Base-by-base conservation (phyloP, 2,113 vertebrate genomes). In the Plectropomus leopardus region DNA sequence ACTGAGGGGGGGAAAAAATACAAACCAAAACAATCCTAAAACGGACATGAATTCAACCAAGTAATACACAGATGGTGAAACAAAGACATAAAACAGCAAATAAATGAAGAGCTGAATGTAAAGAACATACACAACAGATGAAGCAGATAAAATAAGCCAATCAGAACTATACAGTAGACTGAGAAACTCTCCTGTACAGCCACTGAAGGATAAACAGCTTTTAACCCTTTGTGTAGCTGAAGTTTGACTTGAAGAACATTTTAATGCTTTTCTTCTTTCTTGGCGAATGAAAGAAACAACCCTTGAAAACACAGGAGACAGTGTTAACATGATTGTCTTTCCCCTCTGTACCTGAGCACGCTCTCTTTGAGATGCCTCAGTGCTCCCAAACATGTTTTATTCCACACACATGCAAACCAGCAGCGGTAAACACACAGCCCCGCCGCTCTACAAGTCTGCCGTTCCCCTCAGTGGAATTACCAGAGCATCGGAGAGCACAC, bases 311-410 rank as follows among this genome's bases (percentile, higher is more conserved):
- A 42, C 16, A 8, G 6, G 15, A 42, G 54, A 44, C 4, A 8
- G 24, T 53, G 55, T 73, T 36, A 64, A 48, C 51, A 36, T 57
- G 76, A 64, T 57, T 57, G 40, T 34, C 55, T 68, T 47, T 63
- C 50, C 69, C 40, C 19, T n/a, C 10, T 16, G 30, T 28, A 70
- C 32, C 34, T 23, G 47, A 34, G 47, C 3, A 1, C 15, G 30
- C 17, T 42, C 34, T 34, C 72, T 34, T 4, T n/a, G 61, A 65
- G 59, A 76, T 19, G 40, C 34, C 50, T 36, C 16, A 16, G 4
- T 55, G 69, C 53, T 59, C 40, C 53, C 9, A 17, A 13, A 44
- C 70, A 73, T 73, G 70, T 60, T 80, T 73, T 74, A 80, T 80
- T 80, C 70, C 73, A 26, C 26, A 44, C 32, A 66, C 21, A 26